These are phyloP conservation scores for Aurelia sp. DNA, from an alignment of 30 jellyfish, hydroid and myxozoan genomes.

Conservation along the genomic window DNA sequence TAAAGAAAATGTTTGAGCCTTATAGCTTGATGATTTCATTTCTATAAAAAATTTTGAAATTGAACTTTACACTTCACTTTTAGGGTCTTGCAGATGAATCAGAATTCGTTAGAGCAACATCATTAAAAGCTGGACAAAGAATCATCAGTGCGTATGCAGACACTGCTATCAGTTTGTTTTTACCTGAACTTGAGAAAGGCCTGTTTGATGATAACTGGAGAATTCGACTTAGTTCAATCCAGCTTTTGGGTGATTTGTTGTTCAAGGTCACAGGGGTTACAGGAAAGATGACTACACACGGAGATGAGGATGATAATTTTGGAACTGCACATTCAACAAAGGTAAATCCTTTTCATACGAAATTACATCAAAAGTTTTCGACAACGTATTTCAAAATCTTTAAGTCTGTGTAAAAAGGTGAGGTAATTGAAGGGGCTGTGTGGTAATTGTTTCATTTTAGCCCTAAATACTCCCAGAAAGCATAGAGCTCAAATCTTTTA, in stretches of 20 bases:
- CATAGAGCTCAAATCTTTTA: too few relatives aligned
- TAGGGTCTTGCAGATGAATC: slow-evolving; percentile 97
- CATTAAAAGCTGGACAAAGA: slow-evolving; percentile 97
- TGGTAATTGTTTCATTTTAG: background rate
- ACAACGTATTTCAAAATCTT: background rate
- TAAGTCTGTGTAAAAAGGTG: too few relatives aligned
- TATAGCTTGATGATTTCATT: too few relatives aligned
- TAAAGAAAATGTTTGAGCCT: too few relatives aligned
- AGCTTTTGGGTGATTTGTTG: slow-evolving; percentile 93
- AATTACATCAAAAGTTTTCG: background rate
- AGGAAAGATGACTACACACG: slow-evolving; percentile 95
- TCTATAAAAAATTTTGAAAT: background rate
- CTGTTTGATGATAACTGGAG: slow-evolving; percentile 97
- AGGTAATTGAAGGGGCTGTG: background rate
- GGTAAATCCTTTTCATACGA: slow-evolving; percentile 32
- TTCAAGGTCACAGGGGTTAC: slow-evolving; percentile 93
- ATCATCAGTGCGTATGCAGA: slow-evolving; percentile 91
- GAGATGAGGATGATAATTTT: slow-evolving; percentile 97
- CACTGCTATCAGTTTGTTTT: slow-evolving; percentile 80
- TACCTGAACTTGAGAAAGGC: slow-evolving; percentile 96
- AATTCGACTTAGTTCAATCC: slow-evolving; percentile 92
- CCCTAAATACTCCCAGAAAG: too few relatives aligned
- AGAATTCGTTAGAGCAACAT: slow-evolving; percentile 93
- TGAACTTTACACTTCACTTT: background rate
- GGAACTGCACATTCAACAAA: slow-evolving; percentile 95